Evolutionary conservation across 2,888 invertebrate genomes (phyloP), one percentile per base, ranked within the genome.

Genomic region (Chromoteleia sp.): DNA sequence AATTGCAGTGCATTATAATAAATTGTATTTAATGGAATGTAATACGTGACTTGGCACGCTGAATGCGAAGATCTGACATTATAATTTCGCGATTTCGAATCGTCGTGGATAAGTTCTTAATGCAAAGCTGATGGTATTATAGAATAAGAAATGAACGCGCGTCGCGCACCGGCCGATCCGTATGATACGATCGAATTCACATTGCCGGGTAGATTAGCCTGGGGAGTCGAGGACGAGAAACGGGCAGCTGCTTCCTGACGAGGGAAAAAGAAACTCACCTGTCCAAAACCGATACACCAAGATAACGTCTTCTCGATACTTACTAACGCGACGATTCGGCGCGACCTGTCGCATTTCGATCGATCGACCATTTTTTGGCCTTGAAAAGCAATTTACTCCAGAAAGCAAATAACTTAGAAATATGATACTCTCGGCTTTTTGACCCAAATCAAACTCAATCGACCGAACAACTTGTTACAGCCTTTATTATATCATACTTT

Each of bases 241-340:
- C 65, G 70, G 82, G 86, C 86, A 87, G 88, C 86, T 87, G 86
- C 83, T 86, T 82, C 79, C 84, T 84, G 85, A 84, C 73, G 82
- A 81, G 76, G 83, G 86, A 85, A 88, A 88, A 88, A 86, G 84
- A 83, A 84, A 83, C 85, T 84, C 84, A 88, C 88, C 88, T 88
- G 88, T 83, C 84, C 83, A 79, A 82, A 77, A 80, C 80, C 85
- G 88, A 87, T 87, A 87, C 87, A 85, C 84, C 84, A 71, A 86
- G 88, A 88, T 88, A 88, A 86, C 86, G 85, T 84, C 82, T 83
- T 81, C 77, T 79, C 84, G 85, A 85, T 87, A 81, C 83, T 78
- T 70, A 75, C 71, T 70, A 83, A 81, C 78, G 81, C 74, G 81
- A 83, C 81, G 75, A 83, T 83, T 76, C 75, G 61, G 76, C 81